Base-by-base conservation (phyloP, 2,888 invertebrate genomes). In the Trachelus troglodyta region DNA sequence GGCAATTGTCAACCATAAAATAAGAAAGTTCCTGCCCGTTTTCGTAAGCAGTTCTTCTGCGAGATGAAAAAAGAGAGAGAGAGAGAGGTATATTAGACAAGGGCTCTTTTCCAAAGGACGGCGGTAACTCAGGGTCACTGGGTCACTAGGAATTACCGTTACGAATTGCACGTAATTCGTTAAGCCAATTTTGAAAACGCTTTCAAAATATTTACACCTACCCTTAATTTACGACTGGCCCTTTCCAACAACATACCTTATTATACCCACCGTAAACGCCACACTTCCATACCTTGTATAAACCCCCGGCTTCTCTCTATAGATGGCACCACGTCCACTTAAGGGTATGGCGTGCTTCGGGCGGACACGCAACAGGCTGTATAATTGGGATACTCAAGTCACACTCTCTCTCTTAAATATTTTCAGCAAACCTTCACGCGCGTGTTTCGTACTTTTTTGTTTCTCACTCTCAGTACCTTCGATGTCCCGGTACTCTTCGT, bases 171-270 rank as follows among this genome's bases (percentile, higher is more conserved):
- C 83, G 84, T 83, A 83, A 80, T 83, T 80, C 81, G 79, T 82
- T 73, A 34, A 71, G 71, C 71, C 71, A 71, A 71, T 71, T 69
- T 69, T 31, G 37, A 34, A 35, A 37, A 35, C 34, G 35, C 76
- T 77, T 82, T 82, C 85, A 81, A 83, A 86, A 86, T 86, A 86
- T 86, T 86, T 85, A 86, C 83, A 79, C 81, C 80, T 69, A 69
- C n/a, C 78, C 76, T 37, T 79, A 71, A 79, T 79, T 77, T 74
- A 77, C 31, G 73, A 71, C 76, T 11, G 9, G 34, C 23, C 56
- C 9, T 56, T 56, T 23, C 23, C 9, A 9, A 23, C 56, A 23
- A 56, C 23, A 23, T 56, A 56, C 56, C 56, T 56, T 56, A 23
- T 56, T 56, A 56, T 56, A 56, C 56, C 56, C 56, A 23, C 56